Percentiles rank a stretch among this genome's conserved stretches.
These are phyloP conservation scores for Acrocephalus scirpaceus DNA, from an alignment of 2,797 vertebrate genomes.

Conservation along the genomic window DNA sequence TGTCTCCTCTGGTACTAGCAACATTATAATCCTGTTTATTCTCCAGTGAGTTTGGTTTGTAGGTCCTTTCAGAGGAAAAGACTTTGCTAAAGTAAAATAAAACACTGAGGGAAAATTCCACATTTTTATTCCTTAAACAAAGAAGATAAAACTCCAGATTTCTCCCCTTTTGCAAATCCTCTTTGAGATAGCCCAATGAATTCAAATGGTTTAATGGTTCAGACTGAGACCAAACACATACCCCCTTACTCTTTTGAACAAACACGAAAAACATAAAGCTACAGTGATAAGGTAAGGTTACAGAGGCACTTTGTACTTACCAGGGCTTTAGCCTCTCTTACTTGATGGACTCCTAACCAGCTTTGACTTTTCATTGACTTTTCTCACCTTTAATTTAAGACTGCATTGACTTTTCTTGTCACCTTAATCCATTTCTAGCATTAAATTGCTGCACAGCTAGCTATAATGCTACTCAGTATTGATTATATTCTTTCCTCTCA, in stretches of 20 bases:
- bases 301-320: background rate
- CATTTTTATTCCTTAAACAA: background rate
- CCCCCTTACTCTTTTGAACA: background rate
- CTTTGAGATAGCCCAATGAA: background rate
- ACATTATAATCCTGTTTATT: background rate
- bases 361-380: conserved; percentile 64
- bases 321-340: background rate
- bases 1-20: background rate
- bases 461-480: conserved; percentile 24
- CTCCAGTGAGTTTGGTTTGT: background rate
- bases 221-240: background rate
- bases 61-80: background rate
- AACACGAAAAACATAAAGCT: background rate
- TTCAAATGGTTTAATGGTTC: background rate
- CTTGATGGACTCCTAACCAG: conserved; percentile 19
- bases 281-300: background rate
- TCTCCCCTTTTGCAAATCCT: background rate
- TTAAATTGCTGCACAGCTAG: conserved; percentile 39
- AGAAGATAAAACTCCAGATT: background rate
- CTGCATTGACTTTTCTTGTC: conserved; percentile 56
- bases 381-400: conserved; percentile 62
- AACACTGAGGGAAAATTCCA: background rate
- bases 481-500: conserved; percentile 52
- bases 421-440: conserved; percentile 52
- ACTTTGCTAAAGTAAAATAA: background rate